These are phyloP conservation scores for Meriones psammophilus DNA, from an alignment of 2,797 vertebrate species.

Conservation along the genomic window DNA sequence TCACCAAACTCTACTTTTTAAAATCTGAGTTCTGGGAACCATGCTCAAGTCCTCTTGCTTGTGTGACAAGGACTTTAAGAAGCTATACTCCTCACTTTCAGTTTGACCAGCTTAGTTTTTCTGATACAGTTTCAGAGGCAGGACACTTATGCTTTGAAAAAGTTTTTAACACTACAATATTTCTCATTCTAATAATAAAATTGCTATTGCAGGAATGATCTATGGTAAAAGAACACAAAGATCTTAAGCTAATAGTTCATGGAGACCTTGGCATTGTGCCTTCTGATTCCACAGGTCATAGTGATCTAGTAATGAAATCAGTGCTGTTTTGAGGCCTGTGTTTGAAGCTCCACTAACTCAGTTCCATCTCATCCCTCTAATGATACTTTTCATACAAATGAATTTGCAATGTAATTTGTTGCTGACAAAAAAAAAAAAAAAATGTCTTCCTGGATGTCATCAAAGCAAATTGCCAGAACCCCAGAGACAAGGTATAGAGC, in stretches of 20 bases:
- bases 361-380: neutral
- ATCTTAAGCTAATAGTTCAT: neutral
- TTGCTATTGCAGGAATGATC: neutral
- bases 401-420: slow-evolving; percentile 15
- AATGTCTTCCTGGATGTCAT: neutral
- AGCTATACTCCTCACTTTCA: neutral
- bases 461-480: neutral
- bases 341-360: neutral
- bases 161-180: neutral
- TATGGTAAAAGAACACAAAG: neutral
- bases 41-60: neutral
- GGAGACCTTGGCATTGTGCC: neutral
- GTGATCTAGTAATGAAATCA: neutral
- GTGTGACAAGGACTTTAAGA: neutral
- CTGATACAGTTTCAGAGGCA: neutral
- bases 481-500: neutral
- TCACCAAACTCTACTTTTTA: neutral
- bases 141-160: neutral
- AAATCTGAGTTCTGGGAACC: neutral
- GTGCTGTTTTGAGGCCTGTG: neutral
- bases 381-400: neutral
- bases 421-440: neutral
- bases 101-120: slow-evolving; percentile 12
- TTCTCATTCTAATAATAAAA: neutral
- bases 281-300: neutral